Evolutionary conservation across 2,797 vertebrate species (phyloP).

Genomic region (Menidia menidia): DNA sequence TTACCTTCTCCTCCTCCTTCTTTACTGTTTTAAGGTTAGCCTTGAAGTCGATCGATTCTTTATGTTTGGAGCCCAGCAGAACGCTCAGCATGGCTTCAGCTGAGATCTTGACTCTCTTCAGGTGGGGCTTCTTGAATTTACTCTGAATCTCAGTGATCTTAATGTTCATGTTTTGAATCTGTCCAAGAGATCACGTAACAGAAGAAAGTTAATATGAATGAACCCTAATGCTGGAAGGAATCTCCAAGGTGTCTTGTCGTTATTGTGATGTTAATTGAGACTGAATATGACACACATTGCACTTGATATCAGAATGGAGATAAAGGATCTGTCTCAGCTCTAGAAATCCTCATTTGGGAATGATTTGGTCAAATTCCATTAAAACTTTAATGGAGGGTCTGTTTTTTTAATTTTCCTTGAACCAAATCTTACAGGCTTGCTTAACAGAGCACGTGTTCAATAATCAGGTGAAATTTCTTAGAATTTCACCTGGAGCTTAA

Average conservation of each 20-base stretch:
- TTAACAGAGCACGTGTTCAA: neutral
- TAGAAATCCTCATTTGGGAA: neutral
- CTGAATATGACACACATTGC: neutral
- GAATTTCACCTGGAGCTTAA: neutral
- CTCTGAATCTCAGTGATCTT: constrained; percentile 82
- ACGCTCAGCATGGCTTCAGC: constrained; percentile 85
- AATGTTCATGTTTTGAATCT: constrained; percentile 71
- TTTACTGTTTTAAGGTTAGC: constrained; percentile 85
- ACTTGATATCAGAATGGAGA: neutral
- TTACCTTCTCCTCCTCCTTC: constrained; percentile 85
- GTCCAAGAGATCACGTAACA: neutral
- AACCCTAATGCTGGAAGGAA: too few relatives aligned
- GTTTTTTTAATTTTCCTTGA: neutral
- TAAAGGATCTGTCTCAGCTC: neutral
- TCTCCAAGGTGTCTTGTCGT: too few relatives aligned
- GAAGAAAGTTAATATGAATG: neutral
- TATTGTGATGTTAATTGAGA: neutral
- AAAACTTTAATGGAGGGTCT: neutral
- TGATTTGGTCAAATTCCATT: neutral
- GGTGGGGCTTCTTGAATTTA: constrained; percentile 82
- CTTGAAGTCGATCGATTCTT: constrained; percentile 83
- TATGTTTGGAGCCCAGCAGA: constrained; percentile 79
- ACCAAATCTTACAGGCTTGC: neutral
- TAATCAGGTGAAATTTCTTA: neutral
- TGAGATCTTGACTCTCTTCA: constrained; percentile 82